phyloP scores from a whole-genome alignment of 2,113 vertebrate genomes.

The Hirundichthys speculiger region DNA sequence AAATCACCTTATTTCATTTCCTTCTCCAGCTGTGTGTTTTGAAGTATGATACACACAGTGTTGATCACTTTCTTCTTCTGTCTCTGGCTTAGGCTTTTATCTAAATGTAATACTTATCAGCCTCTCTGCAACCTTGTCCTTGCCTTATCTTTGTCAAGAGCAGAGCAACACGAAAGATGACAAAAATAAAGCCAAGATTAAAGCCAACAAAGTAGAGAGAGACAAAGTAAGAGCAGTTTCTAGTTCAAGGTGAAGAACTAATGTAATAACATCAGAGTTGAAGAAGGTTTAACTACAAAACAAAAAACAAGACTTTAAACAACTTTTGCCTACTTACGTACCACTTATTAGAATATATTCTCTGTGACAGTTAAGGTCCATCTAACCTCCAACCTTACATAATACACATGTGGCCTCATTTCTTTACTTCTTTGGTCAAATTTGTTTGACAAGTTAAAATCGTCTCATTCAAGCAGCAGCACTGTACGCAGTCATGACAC shows the following conservation, averaged over 20 bases:
- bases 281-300: no score
- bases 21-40: background rate
- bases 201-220: constrained; percentile 4
- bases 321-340: no score
- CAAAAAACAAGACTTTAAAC: no score
- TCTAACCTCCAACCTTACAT: background rate
- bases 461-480: constrained; percentile 6
- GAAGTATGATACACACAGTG: background rate
- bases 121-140: background rate
- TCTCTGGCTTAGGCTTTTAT: background rate
- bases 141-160: constrained; percentile 7
- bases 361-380: background rate
- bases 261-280: no score
- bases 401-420: background rate
- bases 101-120: background rate
- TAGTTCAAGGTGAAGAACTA: no score
- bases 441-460: constrained; percentile 5
- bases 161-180: background rate
- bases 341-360: no score
- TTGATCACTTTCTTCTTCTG: background rate
- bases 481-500: background rate
- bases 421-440: background rate
- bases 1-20: background rate
- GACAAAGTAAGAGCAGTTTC: background rate
- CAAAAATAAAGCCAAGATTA: constrained; percentile 5